Base-by-base conservation (phyloP, 2,888 invertebrate species). In the Harpalus rufipes region DNA sequence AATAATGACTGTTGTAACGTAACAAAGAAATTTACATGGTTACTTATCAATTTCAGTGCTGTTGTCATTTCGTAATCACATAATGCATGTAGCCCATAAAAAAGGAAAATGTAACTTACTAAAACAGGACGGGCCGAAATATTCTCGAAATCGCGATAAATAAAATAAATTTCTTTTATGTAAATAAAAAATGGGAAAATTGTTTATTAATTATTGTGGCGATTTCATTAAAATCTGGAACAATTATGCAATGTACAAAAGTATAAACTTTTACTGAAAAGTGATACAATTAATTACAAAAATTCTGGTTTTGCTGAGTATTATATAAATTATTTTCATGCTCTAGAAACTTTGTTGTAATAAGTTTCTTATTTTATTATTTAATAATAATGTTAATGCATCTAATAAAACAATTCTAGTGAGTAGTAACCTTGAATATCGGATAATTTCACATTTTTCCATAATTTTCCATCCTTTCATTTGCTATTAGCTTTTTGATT, bases 261-360 rank as follows among this genome's bases (percentile, higher is more conserved):
- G 41, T 74, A 14, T 74, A 16, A 74, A 74, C 72, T 74, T 74
- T 74, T 74, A 74, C 72, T 74, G 14, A 74, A 74, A 74, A 74
- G 44, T 74, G 72, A 74, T 74, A 74, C 72, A 74, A 74, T 74
- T 74, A 74, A 74, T 74, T 74, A 74, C 44, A 44, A 74, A 68
- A 74, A 74, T 74, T 74, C 72, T 74, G 72, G 72, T 74, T 74
- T 74, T 74, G 72, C 41, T 41, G 18, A 44, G 41, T 44, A 74
- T 74, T 74, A 74, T 74, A 74, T 74, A 74, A 74, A 74, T 74
- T 74, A 74, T 74, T 74, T 74, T 74, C 72, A 74, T 74, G 72
- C 72, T 74, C 72, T 74, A 74, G 16, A 74, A 41, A 74, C 32
- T 68, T 68, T 68, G 68, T 68, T 68, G 18, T 44, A 74, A 16